Evolutionary conservation across 2,888 invertebrate genomes (phyloP).

Genomic region (Atethmia centrago): DNA sequence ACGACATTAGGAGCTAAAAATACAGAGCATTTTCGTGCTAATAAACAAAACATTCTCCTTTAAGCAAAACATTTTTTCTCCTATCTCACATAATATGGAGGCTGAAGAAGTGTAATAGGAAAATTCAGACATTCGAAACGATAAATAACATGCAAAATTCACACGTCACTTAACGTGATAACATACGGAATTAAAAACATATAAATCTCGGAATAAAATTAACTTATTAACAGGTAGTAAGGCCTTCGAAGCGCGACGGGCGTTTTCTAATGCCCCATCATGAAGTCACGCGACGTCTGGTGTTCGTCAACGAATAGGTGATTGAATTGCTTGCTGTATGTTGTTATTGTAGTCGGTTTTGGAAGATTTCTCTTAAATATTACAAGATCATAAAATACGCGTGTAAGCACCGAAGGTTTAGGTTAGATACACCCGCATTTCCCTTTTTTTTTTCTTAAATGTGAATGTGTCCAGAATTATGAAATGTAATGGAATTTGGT

Average conservation of each 20-base stretch:
- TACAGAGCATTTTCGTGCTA: background rate
- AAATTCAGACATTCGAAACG: background rate
- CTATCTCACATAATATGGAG: background rate
- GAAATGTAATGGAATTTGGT: background rate
- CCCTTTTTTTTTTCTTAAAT: background rate
- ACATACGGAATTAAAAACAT: conserved; percentile 51
- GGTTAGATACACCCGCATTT: background rate
- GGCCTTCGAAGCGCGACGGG: conserved; percentile 39
- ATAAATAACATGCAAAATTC: conserved; percentile 31
- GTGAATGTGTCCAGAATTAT: background rate
- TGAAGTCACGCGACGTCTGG: conserved; percentile 44
- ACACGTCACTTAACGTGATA: conserved; percentile 45
- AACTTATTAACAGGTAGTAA: conserved; percentile 48
- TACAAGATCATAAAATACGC: background rate
- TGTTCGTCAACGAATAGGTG: conserved; percentile 27
- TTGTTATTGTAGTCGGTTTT: conserved; percentile 13
- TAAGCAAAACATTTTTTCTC: background rate
- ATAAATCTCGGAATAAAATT: conserved; percentile 53
- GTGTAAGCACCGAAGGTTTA: background rate
- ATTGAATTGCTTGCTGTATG: conserved; percentile 13
- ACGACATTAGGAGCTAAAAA: background rate
- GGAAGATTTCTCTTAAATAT: conserved; percentile 34
- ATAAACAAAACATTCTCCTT: background rate
- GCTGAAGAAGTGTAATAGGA: background rate
- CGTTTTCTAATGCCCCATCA: conserved; percentile 58